These are phyloP conservation scores for Cardinalis cardinalis DNA, from an alignment of 2,113 vertebrate species.

Conservation along the genomic window DNA sequence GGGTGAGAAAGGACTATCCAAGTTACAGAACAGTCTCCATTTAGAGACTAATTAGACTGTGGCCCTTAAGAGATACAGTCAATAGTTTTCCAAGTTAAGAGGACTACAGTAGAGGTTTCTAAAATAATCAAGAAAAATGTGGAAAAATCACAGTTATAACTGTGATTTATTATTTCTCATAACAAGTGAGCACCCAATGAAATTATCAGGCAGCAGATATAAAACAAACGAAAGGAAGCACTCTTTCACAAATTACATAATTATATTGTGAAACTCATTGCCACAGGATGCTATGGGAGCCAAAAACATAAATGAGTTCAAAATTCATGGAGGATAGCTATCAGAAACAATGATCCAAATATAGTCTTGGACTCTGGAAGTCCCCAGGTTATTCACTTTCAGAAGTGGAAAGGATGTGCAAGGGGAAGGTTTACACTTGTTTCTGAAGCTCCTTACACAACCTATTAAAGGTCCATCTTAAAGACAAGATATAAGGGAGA, in stretches of 20 bases:
- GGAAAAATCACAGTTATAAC: not conserved
- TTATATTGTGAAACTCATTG: slow-evolving; percentile 13
- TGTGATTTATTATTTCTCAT: slow-evolving; percentile 3
- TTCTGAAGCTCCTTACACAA: not conserved
- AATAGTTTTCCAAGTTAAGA: not conserved
- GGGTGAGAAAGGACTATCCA: not conserved
- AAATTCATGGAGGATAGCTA: not conserved
- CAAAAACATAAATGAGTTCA: slow-evolving; percentile 29
- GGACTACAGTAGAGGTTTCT: not conserved
- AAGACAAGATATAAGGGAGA: not conserved
- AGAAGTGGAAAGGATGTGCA: not conserved
- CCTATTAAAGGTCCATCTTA: not conserved
- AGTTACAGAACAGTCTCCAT: not conserved
- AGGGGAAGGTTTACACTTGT: not conserved
- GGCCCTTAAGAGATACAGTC: not conserved
- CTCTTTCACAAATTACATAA: slow-evolving; percentile 19
- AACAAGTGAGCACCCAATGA: slow-evolving; percentile 2
- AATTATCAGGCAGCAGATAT: slow-evolving; percentile 33
- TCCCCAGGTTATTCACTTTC: not conserved
- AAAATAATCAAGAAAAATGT: not conserved
- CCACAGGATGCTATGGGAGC: slow-evolving; percentile 36
- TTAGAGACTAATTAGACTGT: not conserved
- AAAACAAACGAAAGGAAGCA: slow-evolving; percentile 43
- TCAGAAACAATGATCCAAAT: not conserved
- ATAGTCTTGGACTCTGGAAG: not conserved